Percentiles rank a stretch among this genome's conserved stretches.
These are phyloP conservation scores for Montipora foliosa DNA, from an alignment of 64 coral and sea anemone species.

Conservation along the genomic window DNA sequence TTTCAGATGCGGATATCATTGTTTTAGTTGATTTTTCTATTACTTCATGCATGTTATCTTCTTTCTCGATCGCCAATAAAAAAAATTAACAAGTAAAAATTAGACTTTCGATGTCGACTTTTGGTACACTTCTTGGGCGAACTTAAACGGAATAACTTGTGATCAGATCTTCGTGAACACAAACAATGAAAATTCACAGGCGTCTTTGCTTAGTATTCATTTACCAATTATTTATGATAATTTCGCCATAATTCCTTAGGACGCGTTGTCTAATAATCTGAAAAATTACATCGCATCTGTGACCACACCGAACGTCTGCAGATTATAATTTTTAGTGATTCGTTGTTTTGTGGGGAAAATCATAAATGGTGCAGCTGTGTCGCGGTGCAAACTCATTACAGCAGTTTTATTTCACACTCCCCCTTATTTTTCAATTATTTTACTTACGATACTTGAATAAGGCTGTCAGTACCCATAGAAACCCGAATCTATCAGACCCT, in stretches of 20 bases:
- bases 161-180: background rate
- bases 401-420: background rate
- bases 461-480: background rate
- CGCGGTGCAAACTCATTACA: background rate
- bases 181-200: background rate
- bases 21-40: too few species aligned
- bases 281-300: background rate
- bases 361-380: constrained; percentile 2
- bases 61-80: background rate
- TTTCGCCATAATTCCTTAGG: background rate
- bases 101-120: too few species aligned
- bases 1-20: background rate
- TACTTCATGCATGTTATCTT: background rate
- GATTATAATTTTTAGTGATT: background rate
- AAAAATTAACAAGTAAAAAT: too few species aligned
- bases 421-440: background rate
- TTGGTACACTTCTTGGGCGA: too few species aligned
- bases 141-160: too few species aligned
- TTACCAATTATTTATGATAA: too few species aligned
- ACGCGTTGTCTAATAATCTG: background rate
- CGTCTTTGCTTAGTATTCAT: background rate
- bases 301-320: background rate
- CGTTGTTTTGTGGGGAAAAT: background rate
- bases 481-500: background rate
- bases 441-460: background rate